Evolutionary conservation across 2,888 invertebrate genomes (phyloP).

Genomic region (Agelastica alni): DNA sequence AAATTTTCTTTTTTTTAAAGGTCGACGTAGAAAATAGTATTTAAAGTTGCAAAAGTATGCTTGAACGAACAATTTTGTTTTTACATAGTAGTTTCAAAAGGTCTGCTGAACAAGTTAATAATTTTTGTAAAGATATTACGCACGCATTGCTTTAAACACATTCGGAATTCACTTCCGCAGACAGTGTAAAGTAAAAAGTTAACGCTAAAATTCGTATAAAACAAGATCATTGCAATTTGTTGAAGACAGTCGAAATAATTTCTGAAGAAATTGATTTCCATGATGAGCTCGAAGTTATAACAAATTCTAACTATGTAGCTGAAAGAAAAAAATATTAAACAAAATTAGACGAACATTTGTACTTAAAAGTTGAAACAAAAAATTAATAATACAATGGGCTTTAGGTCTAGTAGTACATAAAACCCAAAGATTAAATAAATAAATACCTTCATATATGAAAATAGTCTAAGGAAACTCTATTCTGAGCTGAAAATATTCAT

Average conservation of each 20-base stretch:
- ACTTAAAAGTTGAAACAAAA: too few species aligned
- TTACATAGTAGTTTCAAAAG: too few species aligned
- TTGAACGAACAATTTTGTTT: too few species aligned
- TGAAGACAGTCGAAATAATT: slow-evolving; percentile 58
- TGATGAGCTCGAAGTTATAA: slow-evolving; percentile 58
- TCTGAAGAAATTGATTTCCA: slow-evolving; percentile 55
- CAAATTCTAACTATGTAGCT: slow-evolving; percentile 63
- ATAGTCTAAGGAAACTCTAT: too few species aligned
- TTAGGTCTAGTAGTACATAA: too few species aligned
- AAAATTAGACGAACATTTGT: background rate
- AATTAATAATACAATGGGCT: too few species aligned
- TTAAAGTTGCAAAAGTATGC: too few species aligned
- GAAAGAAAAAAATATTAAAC: slow-evolving; percentile 42
- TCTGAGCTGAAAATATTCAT: too few species aligned
- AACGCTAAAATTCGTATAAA: slow-evolving; percentile 69
- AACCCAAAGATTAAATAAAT: too few species aligned
- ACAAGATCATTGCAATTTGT: slow-evolving; percentile 65
- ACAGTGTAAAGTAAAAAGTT: slow-evolving; percentile 68
- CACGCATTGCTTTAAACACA: slow-evolving; percentile 53
- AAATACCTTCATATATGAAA: too few species aligned
- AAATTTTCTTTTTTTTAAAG: too few species aligned
- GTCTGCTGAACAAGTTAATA: background rate
- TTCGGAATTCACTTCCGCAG: slow-evolving; percentile 64
- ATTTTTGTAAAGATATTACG: slow-evolving; percentile 24
- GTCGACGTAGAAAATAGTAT: too few species aligned